Base-by-base conservation (phyloP, 2,888 invertebrate species). In the Caenorhabditis imperialis region DNA sequence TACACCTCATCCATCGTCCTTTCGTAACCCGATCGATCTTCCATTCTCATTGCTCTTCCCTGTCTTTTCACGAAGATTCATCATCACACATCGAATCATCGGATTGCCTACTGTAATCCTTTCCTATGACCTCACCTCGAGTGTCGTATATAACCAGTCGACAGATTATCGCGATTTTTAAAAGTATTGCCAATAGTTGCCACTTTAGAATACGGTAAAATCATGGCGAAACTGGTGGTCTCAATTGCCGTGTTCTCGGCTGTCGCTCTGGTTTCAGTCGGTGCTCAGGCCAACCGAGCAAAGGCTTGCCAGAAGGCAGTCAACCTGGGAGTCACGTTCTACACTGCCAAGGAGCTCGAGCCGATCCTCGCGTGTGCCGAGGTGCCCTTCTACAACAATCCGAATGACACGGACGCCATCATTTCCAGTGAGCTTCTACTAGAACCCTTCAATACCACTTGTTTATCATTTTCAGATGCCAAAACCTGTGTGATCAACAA, bases 291-390 rank as follows among this genome's bases (percentile, higher is more conserved):
- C 3, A 73, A 63, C 14, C 53, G 60, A 38, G 45, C 54, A 8
- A 48, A 57, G 20, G 54, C 48, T 23, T 67, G 65, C 40, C 16
- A 33, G 30, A 74, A 74, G 42, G 73, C 73, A 14, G 61, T 67
- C 12, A 67, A 67, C 6, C 44, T 74, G 16, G 73, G 73, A 47
- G 48, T 74, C 37, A 74, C 73, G 0, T 74, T 74, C 45, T 74
- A 74, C 50, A 74, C 65, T 16, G 61, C 73, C n/a, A 25, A 25
- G 7, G 73, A 74, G 27, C 16, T 48, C 22, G 47, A 74, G n/a
- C 60, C 57, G 16, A 63, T 63, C 16, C 35, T 67, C 10, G 30
- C 54, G 2, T 71, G 71, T 20, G 40, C 48, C 16, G 71, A 71
- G 20, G 23, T 44, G 16, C 55, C 55, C n/a, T 50, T 50, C 16